Evolutionary conservation across 2,797 vertebrate genomes (phyloP).

Genomic region (Phoxinus dragarum): DNA sequence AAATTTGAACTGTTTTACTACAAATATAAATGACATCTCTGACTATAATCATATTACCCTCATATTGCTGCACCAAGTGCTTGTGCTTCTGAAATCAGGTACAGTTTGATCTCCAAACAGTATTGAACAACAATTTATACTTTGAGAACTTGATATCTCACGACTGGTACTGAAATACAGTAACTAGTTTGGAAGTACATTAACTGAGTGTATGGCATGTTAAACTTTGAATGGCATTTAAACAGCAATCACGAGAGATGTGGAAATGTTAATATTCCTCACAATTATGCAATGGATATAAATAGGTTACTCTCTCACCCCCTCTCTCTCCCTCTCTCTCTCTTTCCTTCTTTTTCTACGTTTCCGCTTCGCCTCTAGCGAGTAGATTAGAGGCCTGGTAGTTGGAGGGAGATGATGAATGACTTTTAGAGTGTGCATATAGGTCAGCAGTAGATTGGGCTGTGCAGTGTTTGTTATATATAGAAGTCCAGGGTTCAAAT

Average conservation of each 20-base stretch:
- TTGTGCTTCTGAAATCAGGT: slow-evolving; percentile 64
- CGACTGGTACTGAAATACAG: slow-evolving; percentile 40
- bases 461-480: slow-evolving; percentile 66
- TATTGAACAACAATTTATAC: slow-evolving; percentile 35
- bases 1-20: slow-evolving; percentile 1
- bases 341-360: slow-evolving; percentile 44
- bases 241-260: slow-evolving; percentile 23
- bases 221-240: slow-evolving; percentile 46
- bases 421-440: slow-evolving; percentile 64
- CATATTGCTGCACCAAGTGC: slow-evolving; percentile 49
- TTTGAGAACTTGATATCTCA: slow-evolving; percentile 26
- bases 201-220: slow-evolving; percentile 20
- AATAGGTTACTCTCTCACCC: slow-evolving; percentile 48
- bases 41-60: slow-evolving; percentile 38
- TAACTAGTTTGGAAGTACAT: slow-evolving; percentile 7
- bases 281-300: slow-evolving; percentile 58
- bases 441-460: slow-evolving; percentile 66
- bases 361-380: slow-evolving; percentile 64
- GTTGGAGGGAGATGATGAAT: slow-evolving; percentile 74
- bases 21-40: slow-evolving; percentile 36
- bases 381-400: slow-evolving; percentile 77
- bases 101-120: slow-evolving; percentile 41
- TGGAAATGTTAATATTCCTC: slow-evolving; percentile 38
- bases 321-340: slow-evolving; percentile 36
- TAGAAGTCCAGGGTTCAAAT: slow-evolving; percentile 65